A percentile compares a stretch with the other conserved stretches of the same genome.
Conservation (phyloP, 1,140 invertebrate species). For the Lucilia cuprina region DNA sequence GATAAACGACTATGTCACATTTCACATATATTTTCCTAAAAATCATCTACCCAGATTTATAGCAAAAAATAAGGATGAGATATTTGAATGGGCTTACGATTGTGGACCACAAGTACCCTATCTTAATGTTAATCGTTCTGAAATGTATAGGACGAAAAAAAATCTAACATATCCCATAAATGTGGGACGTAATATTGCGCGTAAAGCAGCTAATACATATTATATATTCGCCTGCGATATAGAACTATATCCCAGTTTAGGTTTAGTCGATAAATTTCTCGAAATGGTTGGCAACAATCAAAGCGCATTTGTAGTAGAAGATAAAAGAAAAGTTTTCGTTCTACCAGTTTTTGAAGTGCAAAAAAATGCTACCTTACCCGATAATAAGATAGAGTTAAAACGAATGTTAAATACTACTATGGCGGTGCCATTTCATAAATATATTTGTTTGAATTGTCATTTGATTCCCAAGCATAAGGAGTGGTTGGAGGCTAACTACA, state of each 20-base stretch:
- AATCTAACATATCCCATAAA: slow-evolving; percentile 87
- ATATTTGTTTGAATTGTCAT: slow-evolving; percentile 85
- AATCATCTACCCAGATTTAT: slow-evolving; percentile 81
- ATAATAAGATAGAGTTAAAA: slow-evolving; percentile 74
- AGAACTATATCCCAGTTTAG: slow-evolving; percentile 83
- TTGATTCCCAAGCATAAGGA: slow-evolving; percentile 81
- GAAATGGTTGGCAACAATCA: slow-evolving; percentile 78
- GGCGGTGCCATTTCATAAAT: slow-evolving; percentile 88
- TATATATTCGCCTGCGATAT: slow-evolving; percentile 87
- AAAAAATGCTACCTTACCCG: slow-evolving; percentile 65
- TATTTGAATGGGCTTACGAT: slow-evolving; percentile 69
- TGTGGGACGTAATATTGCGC: slow-evolving; percentile 83
- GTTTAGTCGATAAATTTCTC: slow-evolving; percentile 75
- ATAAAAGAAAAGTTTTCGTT: slow-evolving; percentile 45
- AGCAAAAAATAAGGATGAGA: slow-evolving; percentile 66
- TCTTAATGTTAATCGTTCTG: slow-evolving; percentile 65
- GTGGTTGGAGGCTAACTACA: slow-evolving; percentile 74
- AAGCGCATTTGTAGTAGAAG: background rate
- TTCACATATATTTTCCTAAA: slow-evolving; percentile 84
- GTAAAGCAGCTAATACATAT: slow-evolving; percentile 79
- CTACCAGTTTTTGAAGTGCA: slow-evolving; percentile 55
- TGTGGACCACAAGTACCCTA: slow-evolving; percentile 71
- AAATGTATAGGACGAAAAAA: slow-evolving; percentile 78
- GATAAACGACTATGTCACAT: slow-evolving; percentile 78
- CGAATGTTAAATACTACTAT: slow-evolving; percentile 74